Percentiles rank a stretch among this genome's conserved stretches.
phyloP scores from a whole-genome alignment of 1,140 invertebrate genomes.

The Trachymyrmex septentrionalis region DNA sequence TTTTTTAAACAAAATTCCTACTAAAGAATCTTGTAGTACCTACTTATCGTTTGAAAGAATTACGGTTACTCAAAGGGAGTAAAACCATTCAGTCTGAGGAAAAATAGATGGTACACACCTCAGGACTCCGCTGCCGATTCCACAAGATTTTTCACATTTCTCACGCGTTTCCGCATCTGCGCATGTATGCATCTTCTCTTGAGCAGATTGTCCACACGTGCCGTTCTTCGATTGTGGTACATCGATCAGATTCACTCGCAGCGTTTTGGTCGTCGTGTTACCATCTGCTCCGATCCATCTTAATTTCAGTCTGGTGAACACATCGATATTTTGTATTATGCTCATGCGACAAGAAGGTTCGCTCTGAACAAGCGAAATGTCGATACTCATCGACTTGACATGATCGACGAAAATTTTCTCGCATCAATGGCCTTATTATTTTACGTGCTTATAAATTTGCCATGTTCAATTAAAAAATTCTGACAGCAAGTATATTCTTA shows the following conservation, averaged over 20 bases:
- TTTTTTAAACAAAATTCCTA: constrained; percentile 8
- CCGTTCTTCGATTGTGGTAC: constrained; percentile 78
- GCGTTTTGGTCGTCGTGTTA: constrained; percentile 79
- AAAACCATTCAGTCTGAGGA: not conserved
- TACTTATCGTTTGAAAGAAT: not conserved
- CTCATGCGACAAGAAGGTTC: constrained; percentile 34
- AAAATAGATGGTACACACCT: constrained; percentile 74
- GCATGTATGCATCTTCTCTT: constrained; percentile 83
- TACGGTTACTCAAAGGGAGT: not conserved
- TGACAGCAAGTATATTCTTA: not conserved
- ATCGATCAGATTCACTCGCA: constrained; percentile 85
- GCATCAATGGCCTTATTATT: not conserved
- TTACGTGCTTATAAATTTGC: not conserved
- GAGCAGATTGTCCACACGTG: constrained; percentile 75
- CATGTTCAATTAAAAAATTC: not conserved
- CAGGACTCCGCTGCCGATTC: constrained; percentile 86
- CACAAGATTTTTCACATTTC: constrained; percentile 87
- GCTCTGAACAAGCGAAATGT: not conserved
- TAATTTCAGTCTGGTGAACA: constrained; percentile 83
- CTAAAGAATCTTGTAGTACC: not conserved
- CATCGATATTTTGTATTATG: constrained; percentile 7
- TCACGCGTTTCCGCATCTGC: constrained; percentile 85
- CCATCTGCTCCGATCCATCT: constrained; percentile 85
- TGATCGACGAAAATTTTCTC: not conserved
- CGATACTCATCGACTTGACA: not conserved